Evolutionary conservation across 2,797 vertebrate species (phyloP).

Genomic region (Crax fasciolata): DNA sequence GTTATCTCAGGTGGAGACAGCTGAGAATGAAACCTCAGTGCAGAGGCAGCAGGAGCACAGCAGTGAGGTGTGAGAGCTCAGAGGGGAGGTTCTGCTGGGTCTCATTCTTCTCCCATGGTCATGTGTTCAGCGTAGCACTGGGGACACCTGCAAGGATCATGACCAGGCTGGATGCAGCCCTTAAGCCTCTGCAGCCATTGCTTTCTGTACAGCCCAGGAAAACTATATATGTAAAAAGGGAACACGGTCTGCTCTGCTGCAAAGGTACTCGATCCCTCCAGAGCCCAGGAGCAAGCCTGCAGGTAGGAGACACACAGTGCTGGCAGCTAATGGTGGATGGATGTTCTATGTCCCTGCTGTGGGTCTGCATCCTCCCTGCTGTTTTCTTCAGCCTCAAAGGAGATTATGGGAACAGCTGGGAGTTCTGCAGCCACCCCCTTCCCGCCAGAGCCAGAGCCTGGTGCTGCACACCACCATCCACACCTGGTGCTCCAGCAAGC

Average conservation of each 20-base stretch:
- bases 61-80: not conserved
- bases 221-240: not conserved
- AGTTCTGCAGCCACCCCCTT: not conserved
- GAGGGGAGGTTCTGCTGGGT: not conserved
- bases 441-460: not conserved
- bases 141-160: not conserved
- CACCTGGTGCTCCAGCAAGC: not conserved
- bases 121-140: too few species aligned
- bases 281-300: not conserved
- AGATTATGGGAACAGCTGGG: not conserved
- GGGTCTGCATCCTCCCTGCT: not conserved
- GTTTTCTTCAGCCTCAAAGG: not conserved
- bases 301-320: accelerated
- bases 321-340: not conserved
- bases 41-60: not conserved
- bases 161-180: not conserved
- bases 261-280: not conserved
- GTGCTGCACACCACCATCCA: not conserved
- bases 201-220: not conserved
- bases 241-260: accelerated
- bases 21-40: accelerated
- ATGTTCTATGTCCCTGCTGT: not conserved
- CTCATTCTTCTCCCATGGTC: not conserved
- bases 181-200: not conserved
- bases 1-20: accelerated